Evolutionary conservation across 2,113 vertebrate species (phyloP), one percentile per base, ranked within the genome.

Genomic region (Conger conger): DNA sequence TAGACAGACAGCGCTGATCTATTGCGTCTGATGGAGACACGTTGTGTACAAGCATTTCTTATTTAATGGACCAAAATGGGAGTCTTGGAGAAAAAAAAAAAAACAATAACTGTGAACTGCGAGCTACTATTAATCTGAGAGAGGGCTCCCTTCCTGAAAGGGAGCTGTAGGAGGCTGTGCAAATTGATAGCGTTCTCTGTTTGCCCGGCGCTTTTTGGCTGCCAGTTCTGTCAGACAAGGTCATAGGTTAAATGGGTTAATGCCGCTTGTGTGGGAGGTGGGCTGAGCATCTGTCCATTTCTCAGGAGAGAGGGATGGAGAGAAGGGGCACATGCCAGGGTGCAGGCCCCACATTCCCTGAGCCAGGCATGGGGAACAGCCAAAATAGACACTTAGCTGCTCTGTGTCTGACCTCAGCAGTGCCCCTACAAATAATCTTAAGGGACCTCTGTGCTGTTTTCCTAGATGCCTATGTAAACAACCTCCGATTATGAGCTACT

Each of bases 181-280:
- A 57, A 79, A 83, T 81, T 40, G 76, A 86, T 45, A 37, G 82
- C 5, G 30, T 81, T 88, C 80, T 87, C 60, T 11, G 37, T 73
- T 37, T 81, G 42, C 83, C 50, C 40, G 27, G 57, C 68, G 20
- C 30, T 80, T 53, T 85, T 82, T 86, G 79, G 81, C 86, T 40
- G 30, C 90, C 85, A 84, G 76, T 85, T 54, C 84, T 88, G 86
- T 86, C 88, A 88, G 88, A 54, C 68, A 36, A 81, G 88, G 87
- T 88, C 88, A 89, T 86, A 90, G 89, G 88, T 91, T 89, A 90
- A 87, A 92, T 79, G 79, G 88, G 85, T 90, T 88, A 87, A 88
- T 91, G 89, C 82, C 88, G 86, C 85, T 35, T 84, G 86, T 84
- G 88, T 92, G 84, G 88, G 88, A 87, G 89, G 89, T 57, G 80